A percentile compares a stretch with the other conserved stretches of the same genome.
Evolutionary conservation across 1,140 invertebrate species (phyloP).

Genomic region (Nasonia giraulti): DNA sequence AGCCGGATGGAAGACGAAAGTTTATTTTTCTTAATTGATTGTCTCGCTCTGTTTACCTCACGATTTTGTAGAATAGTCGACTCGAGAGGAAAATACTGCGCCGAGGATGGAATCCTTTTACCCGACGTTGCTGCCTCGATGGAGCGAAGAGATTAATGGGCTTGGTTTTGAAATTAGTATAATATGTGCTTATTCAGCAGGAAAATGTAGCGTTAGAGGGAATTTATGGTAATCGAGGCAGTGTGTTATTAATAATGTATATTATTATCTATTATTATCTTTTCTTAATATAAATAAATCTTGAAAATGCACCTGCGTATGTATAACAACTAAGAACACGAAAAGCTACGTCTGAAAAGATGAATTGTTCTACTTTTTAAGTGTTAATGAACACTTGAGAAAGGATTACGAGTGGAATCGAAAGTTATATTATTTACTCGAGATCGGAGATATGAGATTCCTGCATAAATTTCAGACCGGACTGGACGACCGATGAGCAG

Average conservation of each 20-base stretch:
- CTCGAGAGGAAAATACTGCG: neutral
- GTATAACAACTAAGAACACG: neutral
- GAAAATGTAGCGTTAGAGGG: neutral
- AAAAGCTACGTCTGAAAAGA: no score
- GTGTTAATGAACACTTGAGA: neutral
- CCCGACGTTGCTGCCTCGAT: neutral
- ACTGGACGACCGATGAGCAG: neutral
- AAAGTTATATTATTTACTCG: neutral
- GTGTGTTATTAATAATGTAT: no score
- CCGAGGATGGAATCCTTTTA: neutral
- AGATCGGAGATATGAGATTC: neutral
- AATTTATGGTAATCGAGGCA: no score
- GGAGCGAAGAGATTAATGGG: neutral
- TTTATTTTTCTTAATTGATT: conserved; percentile 27
- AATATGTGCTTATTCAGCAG: neutral
- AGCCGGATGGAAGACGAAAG: neutral
- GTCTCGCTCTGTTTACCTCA: neutral
- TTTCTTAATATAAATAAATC: no score
- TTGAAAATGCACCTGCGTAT: neutral
- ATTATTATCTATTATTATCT: no score
- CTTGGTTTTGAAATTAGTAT: neutral
- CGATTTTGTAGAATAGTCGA: neutral
- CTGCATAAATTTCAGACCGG: neutral
- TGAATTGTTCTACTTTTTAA: no score
- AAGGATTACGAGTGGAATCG: neutral